Evolutionary conservation across 2,888 invertebrate species (phyloP), one percentile per base, ranked within the genome.

Genomic region (Biston betularia): DNA sequence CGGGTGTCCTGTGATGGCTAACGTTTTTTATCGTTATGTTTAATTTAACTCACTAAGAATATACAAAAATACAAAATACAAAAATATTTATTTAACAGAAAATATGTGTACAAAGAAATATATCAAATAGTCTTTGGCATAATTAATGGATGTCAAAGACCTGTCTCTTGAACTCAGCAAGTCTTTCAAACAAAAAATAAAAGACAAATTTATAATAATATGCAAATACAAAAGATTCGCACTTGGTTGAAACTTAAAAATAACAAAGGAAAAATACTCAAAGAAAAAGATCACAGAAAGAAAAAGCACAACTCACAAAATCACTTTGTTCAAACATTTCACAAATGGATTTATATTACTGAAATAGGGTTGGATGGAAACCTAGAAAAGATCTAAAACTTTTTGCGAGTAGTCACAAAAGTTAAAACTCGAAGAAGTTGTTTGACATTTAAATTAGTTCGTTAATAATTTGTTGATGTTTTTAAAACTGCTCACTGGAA

Each of bases 391-490:
- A 42, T 42, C 33, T 53, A 15, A 12, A 44, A 54, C 24, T 54
- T 44, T 54, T 54, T 54, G 42, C 54, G 8, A 54, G 42, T 44
- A 42, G 54, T 54, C 12, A n/a, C 54, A 5, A 10, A 44, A 42
- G 42, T 42, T 24, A 24, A 24, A 24, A 24, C 24, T 54, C 2
- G 40, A 15, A 48, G 38, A 48, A 57, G 48, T 57, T 48, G 57
- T 48, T 57, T 57, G 46, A 48, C 48, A 57, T 57, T 46, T 38
- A 48, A 57, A 57, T 57, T 57, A 46, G 57, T 15, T 48, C 35
- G 35, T 57, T 48, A 57, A 57, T 48, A 48, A 57, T 57, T 57
- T 46, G 38, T 38, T 12, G 45, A 24, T 53, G 15, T 38, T 53
- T 53, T 53, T 53, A 53, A 53, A 53, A 38, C 52, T 38, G 14